Percentiles rank a stretch among this genome's conserved stretches.
phyloP scores from a whole-genome alignment of 2,888 invertebrate species.

The Acleris emargana region DNA sequence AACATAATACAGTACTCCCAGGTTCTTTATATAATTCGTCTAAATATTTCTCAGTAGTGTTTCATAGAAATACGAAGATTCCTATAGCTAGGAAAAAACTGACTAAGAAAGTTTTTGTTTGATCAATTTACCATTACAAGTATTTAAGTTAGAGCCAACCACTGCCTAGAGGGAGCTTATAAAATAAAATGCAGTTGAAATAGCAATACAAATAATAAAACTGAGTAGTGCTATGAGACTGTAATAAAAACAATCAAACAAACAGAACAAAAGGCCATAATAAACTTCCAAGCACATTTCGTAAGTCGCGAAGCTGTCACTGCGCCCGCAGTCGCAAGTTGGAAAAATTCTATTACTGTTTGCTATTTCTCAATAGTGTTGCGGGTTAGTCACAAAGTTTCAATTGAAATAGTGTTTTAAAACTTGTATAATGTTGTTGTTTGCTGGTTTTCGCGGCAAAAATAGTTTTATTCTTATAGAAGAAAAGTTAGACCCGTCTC shows the following conservation, averaged over 20 bases:
- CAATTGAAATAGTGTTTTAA: conserved; percentile 18
- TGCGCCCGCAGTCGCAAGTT: conserved; percentile 6
- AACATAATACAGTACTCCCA: too few relatives aligned
- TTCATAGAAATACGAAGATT: too few relatives aligned
- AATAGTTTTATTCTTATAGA: not conserved
- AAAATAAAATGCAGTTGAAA: too few relatives aligned
- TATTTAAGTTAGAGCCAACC: too few relatives aligned
- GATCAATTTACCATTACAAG: too few relatives aligned
- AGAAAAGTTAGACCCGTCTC: too few relatives aligned
- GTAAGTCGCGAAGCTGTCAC: conserved; percentile 19
- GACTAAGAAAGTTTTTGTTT: too few relatives aligned
- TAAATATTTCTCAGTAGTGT: too few relatives aligned
- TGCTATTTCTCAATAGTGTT: conserved; percentile 33
- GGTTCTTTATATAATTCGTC: too few relatives aligned
- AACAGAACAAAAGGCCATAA: not conserved
- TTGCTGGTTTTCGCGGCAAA: not conserved
- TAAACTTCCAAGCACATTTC: conserved; percentile 15
- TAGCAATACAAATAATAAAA: too few relatives aligned
- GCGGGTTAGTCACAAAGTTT: conserved; percentile 12
- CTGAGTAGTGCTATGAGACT: not conserved
- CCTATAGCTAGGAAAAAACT: too few relatives aligned
- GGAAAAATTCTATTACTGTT: conserved; percentile 33
- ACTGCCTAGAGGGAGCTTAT: too few relatives aligned
- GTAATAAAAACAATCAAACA: conserved; percentile 2
- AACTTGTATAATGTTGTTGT: conserved; percentile 24